phyloP scores from a whole-genome alignment of 2,888 invertebrate species.

The Eugnorisma glareosa region DNA sequence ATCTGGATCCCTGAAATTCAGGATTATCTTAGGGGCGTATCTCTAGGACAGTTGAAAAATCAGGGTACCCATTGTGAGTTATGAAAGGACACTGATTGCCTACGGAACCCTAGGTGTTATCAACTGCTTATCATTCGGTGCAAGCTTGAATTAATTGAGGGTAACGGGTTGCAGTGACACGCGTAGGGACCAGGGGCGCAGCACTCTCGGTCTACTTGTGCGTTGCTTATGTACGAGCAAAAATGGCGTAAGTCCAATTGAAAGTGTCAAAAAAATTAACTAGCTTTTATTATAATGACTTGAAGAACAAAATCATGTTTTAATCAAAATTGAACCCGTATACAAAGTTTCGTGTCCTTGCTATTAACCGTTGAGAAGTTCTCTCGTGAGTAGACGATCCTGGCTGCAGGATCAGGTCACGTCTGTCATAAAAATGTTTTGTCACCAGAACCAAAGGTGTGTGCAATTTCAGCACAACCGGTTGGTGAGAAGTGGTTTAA shows the following conservation, averaged over 20 bases:
- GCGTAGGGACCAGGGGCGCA: conserved; percentile 20
- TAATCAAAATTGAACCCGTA: not conserved
- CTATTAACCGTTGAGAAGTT: not conserved
- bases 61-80: not conserved
- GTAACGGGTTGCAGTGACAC: conserved; percentile 55
- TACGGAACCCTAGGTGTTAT: conserved; percentile 23
- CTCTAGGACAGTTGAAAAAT: not conserved
- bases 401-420: not conserved
- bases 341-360: not conserved
- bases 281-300: not conserved
- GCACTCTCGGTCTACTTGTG: conserved; percentile 33
- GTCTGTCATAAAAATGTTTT: not conserved
- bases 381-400: not conserved
- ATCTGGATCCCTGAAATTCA: not conserved
- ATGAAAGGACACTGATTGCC: conserved; percentile 24
- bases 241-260: conserved; percentile 32
- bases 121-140: conserved; percentile 39
- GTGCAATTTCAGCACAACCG: not conserved
- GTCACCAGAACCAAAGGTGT: not conserved
- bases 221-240: conserved; percentile 19
- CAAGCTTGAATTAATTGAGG: conserved; percentile 50
- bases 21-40: too few species aligned
- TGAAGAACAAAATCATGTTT: not conserved
- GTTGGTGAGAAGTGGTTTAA: not conserved
- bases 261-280: not conserved